Base-by-base conservation (phyloP, 2,113 vertebrate species). In the Heterotilapia buettikoferi region DNA sequence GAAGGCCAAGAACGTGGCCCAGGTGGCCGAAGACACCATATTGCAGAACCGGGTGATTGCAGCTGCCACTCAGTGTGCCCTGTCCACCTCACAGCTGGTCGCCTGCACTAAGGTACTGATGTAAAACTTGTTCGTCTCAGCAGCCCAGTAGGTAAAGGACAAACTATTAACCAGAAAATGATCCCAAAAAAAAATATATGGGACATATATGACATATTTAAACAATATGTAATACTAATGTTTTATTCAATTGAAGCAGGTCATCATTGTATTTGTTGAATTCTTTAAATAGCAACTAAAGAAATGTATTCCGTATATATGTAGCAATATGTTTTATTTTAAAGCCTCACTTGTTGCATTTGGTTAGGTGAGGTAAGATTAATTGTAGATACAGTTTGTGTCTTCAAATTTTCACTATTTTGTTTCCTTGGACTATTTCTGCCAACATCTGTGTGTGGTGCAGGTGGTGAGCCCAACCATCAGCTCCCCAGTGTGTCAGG, bases 381-480 rank as follows among this genome's bases (percentile, higher is more conserved):
- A 18, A 12, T 9, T 9, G 7, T 45, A 54, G 12, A 24, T 59
- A 6, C 7, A 13, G 45, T 47, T 31, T 52, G 18, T 29, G 12
- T 79, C 47, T 66, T 54, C 13, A 80, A 1, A 63, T 63, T 3
- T 26, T 63, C 40, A 11, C 36, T 24, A 3, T 68, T 38, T 38
- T 68, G 31, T 21, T 26, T 24, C 2, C 1, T 59, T 47, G 68
- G 13, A 53, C 33, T 21, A 16, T 63, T 71, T 63, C 33, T 87
- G 80, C 80, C 56, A 56, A 80, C 16, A 7, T 56, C 81, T 85
- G 6, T 76, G 63, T 88, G 24, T 73, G 56, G 5, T 66, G 19
- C 94, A 99, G 99, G 98, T 99, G 86, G 98, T 99, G 91, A 99
- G 98, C 68, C 98, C 99, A 21, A 99, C 99, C 92, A 99, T 99